phyloP scores from a whole-genome alignment of 2,113 vertebrate species.

The Urocitellus parryii region DNA sequence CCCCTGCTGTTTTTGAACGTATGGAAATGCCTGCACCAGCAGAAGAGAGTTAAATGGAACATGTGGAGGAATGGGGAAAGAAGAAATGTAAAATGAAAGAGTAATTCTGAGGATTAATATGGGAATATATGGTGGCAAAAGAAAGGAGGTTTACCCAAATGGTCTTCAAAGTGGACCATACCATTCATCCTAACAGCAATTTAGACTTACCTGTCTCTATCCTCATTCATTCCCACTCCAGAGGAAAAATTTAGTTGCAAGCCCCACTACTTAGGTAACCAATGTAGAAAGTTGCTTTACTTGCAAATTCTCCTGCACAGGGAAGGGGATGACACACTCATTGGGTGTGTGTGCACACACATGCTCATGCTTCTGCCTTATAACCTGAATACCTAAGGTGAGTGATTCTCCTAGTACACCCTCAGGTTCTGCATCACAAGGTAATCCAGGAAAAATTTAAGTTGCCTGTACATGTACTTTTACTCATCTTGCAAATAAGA shows the following conservation, averaged over 20 bases:
- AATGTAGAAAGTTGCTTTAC: neutral
- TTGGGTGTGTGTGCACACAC: rapidly evolving
- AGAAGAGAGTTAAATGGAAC: neutral
- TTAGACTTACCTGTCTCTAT: neutral
- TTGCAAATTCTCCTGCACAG: no score
- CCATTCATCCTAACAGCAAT: neutral
- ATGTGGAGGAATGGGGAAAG: neutral
- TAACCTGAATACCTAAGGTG: neutral
- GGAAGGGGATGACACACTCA: neutral
- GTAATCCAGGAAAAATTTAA: neutral
- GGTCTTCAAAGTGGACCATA: neutral
- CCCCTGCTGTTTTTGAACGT: neutral
- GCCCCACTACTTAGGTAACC: neutral
- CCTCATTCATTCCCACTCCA: neutral
- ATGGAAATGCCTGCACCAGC: neutral
- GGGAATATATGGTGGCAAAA: neutral
- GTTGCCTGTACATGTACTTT: neutral
- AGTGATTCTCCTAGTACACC: neutral
- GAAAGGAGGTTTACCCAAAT: neutral
- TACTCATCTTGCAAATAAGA: neutral
- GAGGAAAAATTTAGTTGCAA: neutral
- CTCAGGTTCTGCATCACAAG: neutral
- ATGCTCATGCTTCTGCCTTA: neutral
- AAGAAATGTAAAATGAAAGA: neutral
- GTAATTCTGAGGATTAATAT: neutral